Evolutionary conservation across 2,797 vertebrate genomes (phyloP), one percentile per base, ranked within the genome.

Genomic region (Gymnothorax reevesii): DNA sequence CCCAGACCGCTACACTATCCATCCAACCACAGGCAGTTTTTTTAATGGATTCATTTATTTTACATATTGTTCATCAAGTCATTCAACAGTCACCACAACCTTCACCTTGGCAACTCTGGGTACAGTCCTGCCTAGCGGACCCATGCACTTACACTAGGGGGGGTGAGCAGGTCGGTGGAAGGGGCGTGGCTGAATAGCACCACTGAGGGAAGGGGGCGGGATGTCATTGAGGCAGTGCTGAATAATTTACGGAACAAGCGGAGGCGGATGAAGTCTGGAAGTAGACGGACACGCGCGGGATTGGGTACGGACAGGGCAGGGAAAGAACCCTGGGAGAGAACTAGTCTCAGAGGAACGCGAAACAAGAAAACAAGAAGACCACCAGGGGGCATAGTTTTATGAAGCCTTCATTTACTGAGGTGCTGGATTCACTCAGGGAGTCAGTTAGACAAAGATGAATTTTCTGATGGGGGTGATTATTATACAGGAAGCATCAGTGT

Each of bases 301-400:
- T 7, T 25, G 4, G 7, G 64, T 25, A n/a, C 6, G 6, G 62
- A 7, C 1, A 22, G 62, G 20, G 62, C 4, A 52, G 62, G 64
- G 60, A 15, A 13, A 2, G 42, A 42, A 12, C 22, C 52, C 52
- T 13, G 69, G 13, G 12, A 49, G 15, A 2, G 25, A 83, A 9
- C 52, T 80, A 6, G 57, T 88, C 49, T 89, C 88, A 88, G 90
- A 84, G 89, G 88, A 12, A 89, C 75, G 9, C 88, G 66, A 15
- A 84, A 84, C 83, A 83, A 87, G n/a, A 86, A 15, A 84, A 84
- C 83, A 83, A 87, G n/a, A 86, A 87, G 83, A 90, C 85, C 1
- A 88, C 88, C 89, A 88, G 89, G 27, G 86, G 83, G 90, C 90
- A 49, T 90, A 84, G 62, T 75, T 85, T 15, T 91, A 59, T 49